Conservation (phyloP, 2,888 invertebrate genomes). For the Mesodorylaimus sp. region DNA sequence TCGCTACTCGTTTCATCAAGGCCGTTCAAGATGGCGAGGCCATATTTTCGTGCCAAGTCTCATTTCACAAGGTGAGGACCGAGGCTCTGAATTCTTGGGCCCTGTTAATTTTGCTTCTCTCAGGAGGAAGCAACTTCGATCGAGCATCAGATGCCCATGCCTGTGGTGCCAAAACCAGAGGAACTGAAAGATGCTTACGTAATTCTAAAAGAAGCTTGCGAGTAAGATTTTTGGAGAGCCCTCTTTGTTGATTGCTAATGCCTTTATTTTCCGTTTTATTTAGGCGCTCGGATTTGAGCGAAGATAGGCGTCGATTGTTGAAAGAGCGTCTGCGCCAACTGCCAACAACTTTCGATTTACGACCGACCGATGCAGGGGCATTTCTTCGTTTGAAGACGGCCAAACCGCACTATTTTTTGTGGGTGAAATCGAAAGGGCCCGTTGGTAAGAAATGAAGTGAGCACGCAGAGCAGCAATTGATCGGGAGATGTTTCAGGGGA, state of each 20-base stretch:
- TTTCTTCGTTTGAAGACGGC: slow-evolving; percentile 12
- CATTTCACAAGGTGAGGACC: slow-evolving; percentile 27
- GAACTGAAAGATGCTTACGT: slow-evolving; percentile 21
- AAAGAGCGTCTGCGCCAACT: not conserved
- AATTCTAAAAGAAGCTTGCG: slow-evolving; percentile 16
- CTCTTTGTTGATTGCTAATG: not conserved
- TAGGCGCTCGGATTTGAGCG: not conserved
- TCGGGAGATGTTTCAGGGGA: slow-evolving; percentile 24
- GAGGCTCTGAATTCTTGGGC: not conserved
- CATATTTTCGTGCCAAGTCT: slow-evolving; percentile 24
- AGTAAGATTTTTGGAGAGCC: slow-evolving; percentile 15
- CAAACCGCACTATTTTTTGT: slow-evolving; percentile 19
- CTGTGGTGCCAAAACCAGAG: slow-evolving; percentile 30
- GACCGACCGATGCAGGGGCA: slow-evolving; percentile 17
- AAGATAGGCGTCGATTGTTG: not conserved
- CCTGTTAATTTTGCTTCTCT: not conserved
- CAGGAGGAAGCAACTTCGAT: slow-evolving; percentile 15
- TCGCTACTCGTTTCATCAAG: slow-evolving; percentile 25
- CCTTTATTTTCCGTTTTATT: not conserved
- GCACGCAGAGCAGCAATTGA: not conserved
- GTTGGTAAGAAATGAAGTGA: slow-evolving; percentile 25
- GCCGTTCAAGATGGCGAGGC: slow-evolving; percentile 27
- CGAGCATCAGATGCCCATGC: slow-evolving; percentile 32
- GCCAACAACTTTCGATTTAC: slow-evolving; percentile 14
- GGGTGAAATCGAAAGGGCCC: slow-evolving; percentile 26